phyloP scores from a whole-genome alignment of 2,797 vertebrate species.

The Melanotaenia pygmaea region DNA sequence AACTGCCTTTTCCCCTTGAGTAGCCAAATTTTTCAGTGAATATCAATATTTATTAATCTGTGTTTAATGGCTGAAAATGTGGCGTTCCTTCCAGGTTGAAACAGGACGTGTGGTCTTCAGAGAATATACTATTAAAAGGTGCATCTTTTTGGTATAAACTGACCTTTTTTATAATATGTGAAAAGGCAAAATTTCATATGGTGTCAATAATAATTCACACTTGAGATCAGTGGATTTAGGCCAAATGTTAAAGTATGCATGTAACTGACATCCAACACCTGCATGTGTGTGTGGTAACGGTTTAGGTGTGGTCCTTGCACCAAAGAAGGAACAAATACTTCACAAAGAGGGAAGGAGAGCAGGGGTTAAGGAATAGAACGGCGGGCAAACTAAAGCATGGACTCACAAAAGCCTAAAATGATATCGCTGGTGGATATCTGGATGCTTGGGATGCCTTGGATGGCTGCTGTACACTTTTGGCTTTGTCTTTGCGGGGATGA shows the following conservation, averaged over 20 bases:
- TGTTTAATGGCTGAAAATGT: not conserved
- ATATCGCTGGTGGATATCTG: constrained; percentile 83
- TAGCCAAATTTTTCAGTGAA: not conserved
- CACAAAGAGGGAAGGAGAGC: constrained; percentile 12
- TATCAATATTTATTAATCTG: not conserved
- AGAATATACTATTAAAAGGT: not conserved
- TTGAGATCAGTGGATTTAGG: not conserved
- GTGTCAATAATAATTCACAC: not conserved
- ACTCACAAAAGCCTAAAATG: constrained; percentile 77
- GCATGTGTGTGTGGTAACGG: not conserved
- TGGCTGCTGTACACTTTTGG: constrained; percentile 81
- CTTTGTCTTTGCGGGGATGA: constrained; percentile 83
- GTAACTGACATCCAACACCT: not conserved
- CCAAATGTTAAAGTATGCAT: not conserved
- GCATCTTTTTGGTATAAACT: not conserved
- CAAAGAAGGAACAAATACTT: constrained; percentile 6
- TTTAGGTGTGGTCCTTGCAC: constrained; percentile 13
- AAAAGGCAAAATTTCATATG: not conserved
- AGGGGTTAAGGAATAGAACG: constrained; percentile 15
- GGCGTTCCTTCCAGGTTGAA: not conserved
- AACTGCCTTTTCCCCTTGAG: not conserved
- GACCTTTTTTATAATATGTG: not conserved
- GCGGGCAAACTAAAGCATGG: constrained; percentile 55
- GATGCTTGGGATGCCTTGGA: constrained; percentile 82
- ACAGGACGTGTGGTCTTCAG: not conserved